Evolutionary conservation across 53 echinoderm and acorn worm genomes (phyloP), one percentile per base, ranked within the genome.

Genomic region (Zoroaster sp.): DNA sequence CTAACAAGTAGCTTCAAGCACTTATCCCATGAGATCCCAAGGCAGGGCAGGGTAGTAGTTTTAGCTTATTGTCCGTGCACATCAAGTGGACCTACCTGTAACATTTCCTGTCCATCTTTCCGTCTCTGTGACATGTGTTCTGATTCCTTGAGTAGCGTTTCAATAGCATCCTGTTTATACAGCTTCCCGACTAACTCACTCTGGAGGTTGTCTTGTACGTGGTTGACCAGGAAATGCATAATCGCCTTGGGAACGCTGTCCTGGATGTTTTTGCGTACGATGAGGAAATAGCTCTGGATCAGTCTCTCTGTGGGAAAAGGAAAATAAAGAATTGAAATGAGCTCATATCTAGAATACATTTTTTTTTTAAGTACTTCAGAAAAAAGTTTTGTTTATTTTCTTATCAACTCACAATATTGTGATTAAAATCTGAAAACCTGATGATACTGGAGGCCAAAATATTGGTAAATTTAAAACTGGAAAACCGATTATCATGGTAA

Each of bases 191-290:
- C 99, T 37, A 99, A 87, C 65, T 99, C 96, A 82, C 99, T 99
- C 90, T 99, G 99, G 1, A 99, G 78, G 86, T 99, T 96, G 39
- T 99, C 99, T 49, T 89, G 72, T 0, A 99, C 96, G 73, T 91
- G 86, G 77, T 99, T 99, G 37, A 99, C 99, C 32, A 99, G 71
- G 90, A 99, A 99, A 66, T 99, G 99, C 99, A 99, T 99, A 83
- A 99, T 95, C 43, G 99, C 92, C 82, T 99, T 99, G 70, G 99
- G 99, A 0, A 99, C 96, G 33, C 99, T 96, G 89, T 99, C 99
- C 45, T 99, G 99, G 51, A 99, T 99, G 91, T 99, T 99, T 90
- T 99, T 99, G 20, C 99, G 99, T 3, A 99, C 96, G 20, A 99
- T 99, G 9, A 96, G 82, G 92, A 99, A 99, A 74, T 99, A 99